Base-by-base conservation (phyloP, 2,113 vertebrate genomes). In the Sus scrofa region DNA sequence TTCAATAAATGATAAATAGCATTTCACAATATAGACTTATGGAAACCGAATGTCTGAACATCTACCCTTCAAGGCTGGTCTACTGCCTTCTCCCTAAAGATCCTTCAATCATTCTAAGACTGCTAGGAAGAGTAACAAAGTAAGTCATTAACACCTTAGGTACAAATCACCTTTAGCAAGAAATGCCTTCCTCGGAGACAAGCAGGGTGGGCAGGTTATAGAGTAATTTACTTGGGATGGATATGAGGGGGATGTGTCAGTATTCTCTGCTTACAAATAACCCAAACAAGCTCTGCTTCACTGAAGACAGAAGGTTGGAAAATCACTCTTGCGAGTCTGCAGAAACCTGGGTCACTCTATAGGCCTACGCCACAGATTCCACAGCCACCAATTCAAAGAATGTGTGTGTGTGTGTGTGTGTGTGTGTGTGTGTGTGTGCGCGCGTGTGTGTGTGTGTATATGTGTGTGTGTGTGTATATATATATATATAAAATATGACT, bases 321-420 rank as follows among this genome's bases (percentile, higher is more conserved):
- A 91, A 37, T 91, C 34, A 91, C 9, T 32, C 12, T 78, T 39
- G 58, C 30, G 18, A 54, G 30, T 90, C 81, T 94, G 18, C 32
- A 70, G 82, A 73, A 97, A 78, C n/a, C 39, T 90, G 86, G 30
- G 32, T 94, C 81, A 88, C n/a, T 77, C 19, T 81, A 39, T 13
- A 83, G 39, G 63, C 14, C 52, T 24, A 58, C 56, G 24, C 37
- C 34, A 67, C 12, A 56, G 56, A 91, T 62, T 73, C 15, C 63
- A 82, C 22, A 86, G n/a, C 0, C 71, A 77, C 67, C 50, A 44
- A 44, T 44, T 44, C 44, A 44, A 44, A 44, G 44, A 44, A 44
- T 44, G 44, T 44, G 44, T 44, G 44, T 44, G 44, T 44, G 44
- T 44, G 8, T 44, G 44, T 44, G 8, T 44, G 8, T 44, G 8